Base-by-base conservation (phyloP, 2,113 vertebrate genomes). In the Natator depressus region DNA sequence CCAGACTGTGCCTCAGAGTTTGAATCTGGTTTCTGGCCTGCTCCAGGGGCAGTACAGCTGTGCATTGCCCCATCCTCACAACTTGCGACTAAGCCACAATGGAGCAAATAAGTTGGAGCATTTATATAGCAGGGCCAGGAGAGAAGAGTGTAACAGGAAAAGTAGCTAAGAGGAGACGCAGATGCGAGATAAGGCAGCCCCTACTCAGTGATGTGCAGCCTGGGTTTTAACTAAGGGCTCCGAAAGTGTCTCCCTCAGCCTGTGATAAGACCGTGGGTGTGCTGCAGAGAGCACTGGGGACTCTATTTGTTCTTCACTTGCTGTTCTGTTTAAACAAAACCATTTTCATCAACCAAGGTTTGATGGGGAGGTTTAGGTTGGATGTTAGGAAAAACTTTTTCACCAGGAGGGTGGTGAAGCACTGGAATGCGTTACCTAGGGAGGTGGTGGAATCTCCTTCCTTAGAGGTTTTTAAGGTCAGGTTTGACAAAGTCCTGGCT, bases 211-310 rank as follows among this genome's bases (percentile, higher is more conserved):
- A 89, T 84, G 80, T 96, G 80, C 94, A 97, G 97, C 97, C 96
- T 97, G 24, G 89, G 87, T 94, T 95, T 91, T 95, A 96, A 97
- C 96, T 91, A 97, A 95, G 94, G 96, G 86, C 55, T 97, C 91
- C 90, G 93, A 80, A 90, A 94, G 88, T 84, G 65, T 89, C 81
- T 91, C 83, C 27, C 55, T 47, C 3, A 1, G 92, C 96, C 93
- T 59, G 80, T 94, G 95, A 90, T 5, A 6, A 78, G 90, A 91
- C 51, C 90, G 90, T 69, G 88, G 94, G 69, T 49, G 35, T 49
- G 76, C 80, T 88, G 47, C 93, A 90, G 11, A 93, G 65, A 53
- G 35, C 53, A 95, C 87, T 8, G 0, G 91, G 76, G 86, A 97
- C 92, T 95, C 89, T 83, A 51, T 84, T 95, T 90, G 84, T 69